These are phyloP conservation scores for Australoheros facetus DNA, from an alignment of 2,797 vertebrate genomes.

Conservation along the genomic window DNA sequence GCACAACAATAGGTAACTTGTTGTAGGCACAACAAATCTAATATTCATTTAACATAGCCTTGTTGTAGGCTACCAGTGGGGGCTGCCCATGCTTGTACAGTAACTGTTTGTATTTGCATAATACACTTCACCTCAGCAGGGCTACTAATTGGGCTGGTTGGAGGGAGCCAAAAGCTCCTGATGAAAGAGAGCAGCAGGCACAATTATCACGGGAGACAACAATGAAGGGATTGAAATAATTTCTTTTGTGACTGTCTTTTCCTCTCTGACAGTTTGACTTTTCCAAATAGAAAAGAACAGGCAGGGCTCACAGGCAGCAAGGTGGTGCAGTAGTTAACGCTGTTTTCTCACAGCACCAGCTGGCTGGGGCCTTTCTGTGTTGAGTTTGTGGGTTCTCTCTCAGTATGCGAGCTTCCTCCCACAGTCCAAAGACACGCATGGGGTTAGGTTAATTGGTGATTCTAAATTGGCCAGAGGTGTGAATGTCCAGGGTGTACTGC, in stretches of 20 bases:
- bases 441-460: not conserved
- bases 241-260: slow-evolving; percentile 41
- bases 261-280: slow-evolving; percentile 31
- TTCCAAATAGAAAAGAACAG: slow-evolving; percentile 4
- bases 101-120: slow-evolving; percentile 75
- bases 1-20: slow-evolving; percentile 84
- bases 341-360: not conserved
- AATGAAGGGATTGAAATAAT: slow-evolving; percentile 78
- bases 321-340: not conserved
- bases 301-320: not conserved
- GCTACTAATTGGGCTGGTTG: slow-evolving; percentile 71
- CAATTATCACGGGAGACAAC: slow-evolving; percentile 67
- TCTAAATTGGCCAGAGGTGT: not conserved
- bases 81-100: slow-evolving; percentile 69
- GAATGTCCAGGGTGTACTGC: fast-evolving
- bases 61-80: slow-evolving; percentile 54
- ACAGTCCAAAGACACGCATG: not conserved
- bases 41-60: slow-evolving; percentile 77
- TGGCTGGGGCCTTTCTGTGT: not conserved
- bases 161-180: slow-evolving; percentile 52
- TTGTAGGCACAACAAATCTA: slow-evolving; percentile 81
- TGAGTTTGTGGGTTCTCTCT: not conserved
- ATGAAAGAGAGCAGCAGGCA: slow-evolving; percentile 57
- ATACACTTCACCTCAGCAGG: slow-evolving; percentile 59
- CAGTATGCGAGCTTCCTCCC: not conserved